Evolutionary conservation across 2,113 vertebrate species (phyloP).

Genomic region (Sterrhoptilus dennistouni): DNA sequence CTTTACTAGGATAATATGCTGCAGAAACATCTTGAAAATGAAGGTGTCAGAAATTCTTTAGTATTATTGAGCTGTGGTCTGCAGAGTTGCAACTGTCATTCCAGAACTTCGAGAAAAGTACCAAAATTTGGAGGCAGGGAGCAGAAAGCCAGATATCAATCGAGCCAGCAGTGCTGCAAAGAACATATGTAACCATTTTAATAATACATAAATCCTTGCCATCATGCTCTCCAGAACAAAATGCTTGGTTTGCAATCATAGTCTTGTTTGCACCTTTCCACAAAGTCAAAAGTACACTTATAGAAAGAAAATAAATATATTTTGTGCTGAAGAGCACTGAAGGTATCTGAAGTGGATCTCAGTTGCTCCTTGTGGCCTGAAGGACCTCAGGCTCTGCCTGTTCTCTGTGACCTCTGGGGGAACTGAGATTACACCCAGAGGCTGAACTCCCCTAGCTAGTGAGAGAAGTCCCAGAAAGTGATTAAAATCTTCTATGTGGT

Average conservation of each 20-base stretch:
- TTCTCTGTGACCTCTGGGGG: neutral
- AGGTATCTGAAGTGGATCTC: neutral
- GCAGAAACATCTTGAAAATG: neutral
- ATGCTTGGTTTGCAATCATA: neutral
- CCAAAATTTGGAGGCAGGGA: neutral
- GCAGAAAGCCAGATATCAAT: neutral
- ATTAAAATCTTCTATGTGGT: neutral
- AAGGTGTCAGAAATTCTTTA: neutral
- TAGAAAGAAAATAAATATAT: neutral
- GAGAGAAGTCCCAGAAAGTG: neutral
- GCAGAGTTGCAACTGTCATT: neutral
- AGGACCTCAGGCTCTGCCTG: neutral
- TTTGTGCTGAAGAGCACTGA: neutral
- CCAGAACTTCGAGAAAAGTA: neutral
- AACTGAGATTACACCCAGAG: neutral
- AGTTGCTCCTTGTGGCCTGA: neutral
- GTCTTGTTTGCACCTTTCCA: neutral
- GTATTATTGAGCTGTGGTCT: neutral
- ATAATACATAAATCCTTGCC: neutral
- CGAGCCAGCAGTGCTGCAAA: neutral
- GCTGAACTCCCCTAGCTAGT: neutral
- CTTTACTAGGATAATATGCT: neutral
- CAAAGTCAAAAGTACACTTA: neutral
- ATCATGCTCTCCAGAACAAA: neutral
- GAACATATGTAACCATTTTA: neutral